Conservation (phyloP, 1,140 invertebrate genomes). For the Hyphantria cunea region DNA sequence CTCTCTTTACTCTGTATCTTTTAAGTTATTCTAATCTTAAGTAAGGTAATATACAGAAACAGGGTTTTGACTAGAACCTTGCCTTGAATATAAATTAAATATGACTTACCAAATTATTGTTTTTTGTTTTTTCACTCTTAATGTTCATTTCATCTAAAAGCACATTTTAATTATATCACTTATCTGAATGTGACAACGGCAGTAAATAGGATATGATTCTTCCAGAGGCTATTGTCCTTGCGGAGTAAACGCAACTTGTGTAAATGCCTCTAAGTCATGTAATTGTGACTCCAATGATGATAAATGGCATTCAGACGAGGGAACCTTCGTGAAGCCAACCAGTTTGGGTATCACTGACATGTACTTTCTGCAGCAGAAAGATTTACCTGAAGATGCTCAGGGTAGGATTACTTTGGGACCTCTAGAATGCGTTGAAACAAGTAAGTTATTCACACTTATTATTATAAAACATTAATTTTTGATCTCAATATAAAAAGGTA, state of each 20-base stretch:
- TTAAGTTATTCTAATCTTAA: too few relatives aligned
- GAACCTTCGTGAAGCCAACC: slow-evolving; percentile 88
- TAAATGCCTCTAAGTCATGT: slow-evolving; percentile 90
- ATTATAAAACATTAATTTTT: too few relatives aligned
- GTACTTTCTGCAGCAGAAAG: slow-evolving; percentile 93
- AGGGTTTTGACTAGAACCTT: too few relatives aligned
- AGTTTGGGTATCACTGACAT: slow-evolving; percentile 95
- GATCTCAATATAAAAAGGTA: too few relatives aligned
- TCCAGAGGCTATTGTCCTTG: slow-evolving; percentile 86
- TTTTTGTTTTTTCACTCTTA: too few relatives aligned
- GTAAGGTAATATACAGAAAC: too few relatives aligned
- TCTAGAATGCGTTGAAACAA: slow-evolving; percentile 96
- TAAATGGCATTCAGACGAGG: slow-evolving; percentile 94
- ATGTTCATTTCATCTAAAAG: too few relatives aligned
- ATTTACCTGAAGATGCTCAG: slow-evolving; percentile 90
- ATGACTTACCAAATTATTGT: too few relatives aligned
- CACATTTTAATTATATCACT: too few relatives aligned
- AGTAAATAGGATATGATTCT: slow-evolving; percentile 13
- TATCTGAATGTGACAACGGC: too few relatives aligned
- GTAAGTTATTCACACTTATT: slow-evolving; percentile 82
- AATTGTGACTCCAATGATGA: slow-evolving; percentile 93
- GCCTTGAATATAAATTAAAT: too few relatives aligned
- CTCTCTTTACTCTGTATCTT: too few relatives aligned
- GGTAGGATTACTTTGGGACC: slow-evolving; percentile 94
- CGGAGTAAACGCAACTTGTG: slow-evolving; percentile 89